Evolutionary conservation across 2,888 invertebrate genomes (phyloP).

Genomic region (Venustoraphidia nigricollis): DNA sequence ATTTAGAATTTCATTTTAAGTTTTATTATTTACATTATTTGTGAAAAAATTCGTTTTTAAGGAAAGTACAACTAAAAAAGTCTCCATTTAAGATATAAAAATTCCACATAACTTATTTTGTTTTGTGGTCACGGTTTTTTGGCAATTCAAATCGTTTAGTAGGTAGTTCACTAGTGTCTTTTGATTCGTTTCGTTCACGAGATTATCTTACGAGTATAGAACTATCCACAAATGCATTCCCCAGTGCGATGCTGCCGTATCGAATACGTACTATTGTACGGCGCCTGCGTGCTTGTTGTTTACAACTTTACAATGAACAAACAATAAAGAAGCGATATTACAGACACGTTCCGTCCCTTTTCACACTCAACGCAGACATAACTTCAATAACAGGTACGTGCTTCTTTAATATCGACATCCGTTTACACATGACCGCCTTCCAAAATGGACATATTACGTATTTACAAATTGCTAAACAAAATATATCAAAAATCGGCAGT

Average conservation of each 20-base stretch:
- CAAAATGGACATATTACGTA: constrained; percentile 2
- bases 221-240: background rate
- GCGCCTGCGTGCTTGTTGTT: constrained; percentile 34
- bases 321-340: constrained; percentile 4
- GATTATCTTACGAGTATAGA: background rate
- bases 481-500: too few species aligned
- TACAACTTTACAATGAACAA: constrained; percentile 24
- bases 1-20: too few species aligned
- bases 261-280: constrained; percentile 23
- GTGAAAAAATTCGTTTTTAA: too few species aligned
- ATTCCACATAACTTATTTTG: too few species aligned
- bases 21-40: too few species aligned
- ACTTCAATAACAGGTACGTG: constrained; percentile 9
- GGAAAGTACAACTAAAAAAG: too few species aligned
- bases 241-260: constrained; percentile 19
- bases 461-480: background rate
- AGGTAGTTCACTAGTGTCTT: too few species aligned
- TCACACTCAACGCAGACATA: constrained; percentile 8
- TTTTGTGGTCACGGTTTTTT: too few species aligned
- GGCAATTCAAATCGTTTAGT: too few species aligned
- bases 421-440: constrained; percentile 4
- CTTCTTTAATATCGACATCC: background rate
- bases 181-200: too few species aligned
- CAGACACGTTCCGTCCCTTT: constrained; percentile 8
- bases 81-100: too few species aligned